Evolutionary conservation across 2,113 vertebrate genomes (phyloP).

Genomic region (Chlorodrepanis virens): DNA sequence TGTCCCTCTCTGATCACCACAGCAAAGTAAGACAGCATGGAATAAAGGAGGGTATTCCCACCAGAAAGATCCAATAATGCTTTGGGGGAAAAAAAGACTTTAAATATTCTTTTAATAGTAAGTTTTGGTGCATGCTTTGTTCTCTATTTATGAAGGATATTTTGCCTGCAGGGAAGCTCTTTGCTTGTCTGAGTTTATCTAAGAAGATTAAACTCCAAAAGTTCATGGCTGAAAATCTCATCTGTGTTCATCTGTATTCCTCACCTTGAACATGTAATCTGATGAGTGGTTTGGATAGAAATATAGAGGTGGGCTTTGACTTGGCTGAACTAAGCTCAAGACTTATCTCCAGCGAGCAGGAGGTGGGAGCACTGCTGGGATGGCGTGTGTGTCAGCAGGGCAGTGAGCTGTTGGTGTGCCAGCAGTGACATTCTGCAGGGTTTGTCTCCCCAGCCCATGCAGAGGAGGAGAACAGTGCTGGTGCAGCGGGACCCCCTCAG

Average conservation of each 20-base stretch:
- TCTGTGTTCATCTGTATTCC: constrained; percentile 24
- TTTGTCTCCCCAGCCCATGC: accelerated
- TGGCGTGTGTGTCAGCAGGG: neutral
- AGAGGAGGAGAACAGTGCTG: neutral
- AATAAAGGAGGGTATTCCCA: neutral
- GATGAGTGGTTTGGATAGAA: neutral
- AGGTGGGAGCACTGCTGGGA: neutral
- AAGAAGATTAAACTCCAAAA: constrained; percentile 47
- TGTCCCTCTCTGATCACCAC: neutral
- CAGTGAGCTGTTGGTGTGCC: neutral
- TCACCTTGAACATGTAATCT: constrained; percentile 15
- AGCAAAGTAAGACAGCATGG: neutral
- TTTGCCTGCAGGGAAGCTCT: constrained; percentile 5
- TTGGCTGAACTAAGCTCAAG: constrained; percentile 26
- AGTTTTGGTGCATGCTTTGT: neutral
- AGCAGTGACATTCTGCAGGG: accelerated
- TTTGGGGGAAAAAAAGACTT: neutral
- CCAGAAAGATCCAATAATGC: neutral
- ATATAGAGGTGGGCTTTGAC: neutral
- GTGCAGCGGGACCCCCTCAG: neutral
- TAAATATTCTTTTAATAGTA: neutral
- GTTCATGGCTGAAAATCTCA: constrained; percentile 20
- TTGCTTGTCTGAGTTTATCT: constrained; percentile 45
- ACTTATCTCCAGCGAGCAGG: constrained; percentile 2
- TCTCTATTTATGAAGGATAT: neutral